Evolutionary conservation across 2,797 vertebrate species (phyloP).

Genomic region (Halcyon badia): DNA sequence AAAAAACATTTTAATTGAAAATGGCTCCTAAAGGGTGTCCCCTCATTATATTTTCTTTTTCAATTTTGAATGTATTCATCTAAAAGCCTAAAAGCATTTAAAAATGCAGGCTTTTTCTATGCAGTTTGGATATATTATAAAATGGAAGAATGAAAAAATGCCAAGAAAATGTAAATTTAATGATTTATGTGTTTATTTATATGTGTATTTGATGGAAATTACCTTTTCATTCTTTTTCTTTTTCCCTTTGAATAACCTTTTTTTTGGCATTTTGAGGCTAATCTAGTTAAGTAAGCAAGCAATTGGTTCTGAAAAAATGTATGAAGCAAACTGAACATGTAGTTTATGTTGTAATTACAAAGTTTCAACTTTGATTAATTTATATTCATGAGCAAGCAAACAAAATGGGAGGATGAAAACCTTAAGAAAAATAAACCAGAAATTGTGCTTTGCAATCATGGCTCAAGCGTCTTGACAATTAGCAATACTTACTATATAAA

Average conservation of each 20-base stretch:
- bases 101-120: neutral
- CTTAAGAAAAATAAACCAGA: neutral
- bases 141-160: neutral
- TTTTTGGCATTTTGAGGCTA: neutral
- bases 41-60: neutral
- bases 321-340: neutral
- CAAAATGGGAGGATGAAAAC: neutral
- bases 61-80: neutral
- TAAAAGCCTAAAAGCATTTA: accelerated
- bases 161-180: neutral
- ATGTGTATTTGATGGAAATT: neutral
- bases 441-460: neutral
- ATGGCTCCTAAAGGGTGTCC: neutral
- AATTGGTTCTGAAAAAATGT: neutral
- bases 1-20: neutral
- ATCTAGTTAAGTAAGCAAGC: neutral
- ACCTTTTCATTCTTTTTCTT: neutral
- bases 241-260: neutral
- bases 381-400: neutral
- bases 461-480: neutral
- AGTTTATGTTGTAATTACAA: neutral
- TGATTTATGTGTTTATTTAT: neutral
- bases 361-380: neutral
- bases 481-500: neutral
- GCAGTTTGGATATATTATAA: neutral